Conservation (phyloP, 2,888 invertebrate genomes). For the Scaptomyza caliginosa region DNA sequence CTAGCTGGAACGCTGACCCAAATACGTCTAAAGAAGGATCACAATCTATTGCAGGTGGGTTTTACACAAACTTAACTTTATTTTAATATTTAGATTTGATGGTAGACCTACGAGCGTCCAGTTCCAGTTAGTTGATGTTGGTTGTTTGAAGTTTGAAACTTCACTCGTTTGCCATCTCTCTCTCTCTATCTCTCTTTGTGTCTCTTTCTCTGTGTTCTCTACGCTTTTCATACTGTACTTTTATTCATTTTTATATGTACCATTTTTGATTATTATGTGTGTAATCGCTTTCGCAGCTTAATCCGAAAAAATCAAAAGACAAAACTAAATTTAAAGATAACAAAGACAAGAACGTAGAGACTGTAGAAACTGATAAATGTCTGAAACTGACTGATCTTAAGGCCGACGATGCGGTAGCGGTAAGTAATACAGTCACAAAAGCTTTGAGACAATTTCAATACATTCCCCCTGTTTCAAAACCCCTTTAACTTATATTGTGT, state of each 20-base stretch:
- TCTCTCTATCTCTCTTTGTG: constrained; percentile 8
- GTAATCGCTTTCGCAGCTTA: constrained; percentile 74
- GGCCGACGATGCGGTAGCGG: constrained; percentile 82
- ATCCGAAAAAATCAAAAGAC: constrained; percentile 75
- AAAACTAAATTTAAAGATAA: constrained; percentile 75
- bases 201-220: constrained; percentile 1
- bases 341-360: constrained; percentile 74
- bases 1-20: constrained; percentile 96
- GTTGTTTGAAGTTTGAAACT: constrained; percentile 2
- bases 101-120: constrained; percentile 24
- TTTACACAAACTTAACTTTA: background rate
- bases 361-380: constrained; percentile 79
- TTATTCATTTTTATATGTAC: constrained; percentile 37
- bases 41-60: constrained; percentile 85
- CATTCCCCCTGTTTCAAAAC: background rate
- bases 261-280: constrained; percentile 37
- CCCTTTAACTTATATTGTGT: background rate
- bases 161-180: constrained; percentile 6
- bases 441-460: constrained; percentile 2
- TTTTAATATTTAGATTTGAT: constrained; percentile 17
- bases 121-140: constrained; percentile 19
- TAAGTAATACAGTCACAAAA: constrained; percentile 73
- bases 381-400: constrained; percentile 82
- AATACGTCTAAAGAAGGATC: constrained; percentile 92
- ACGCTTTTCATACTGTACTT: constrained; percentile 13